These are phyloP conservation scores for Eupithecia pulchellata DNA, from an alignment of 2,888 invertebrate genomes.

Conservation along the genomic window DNA sequence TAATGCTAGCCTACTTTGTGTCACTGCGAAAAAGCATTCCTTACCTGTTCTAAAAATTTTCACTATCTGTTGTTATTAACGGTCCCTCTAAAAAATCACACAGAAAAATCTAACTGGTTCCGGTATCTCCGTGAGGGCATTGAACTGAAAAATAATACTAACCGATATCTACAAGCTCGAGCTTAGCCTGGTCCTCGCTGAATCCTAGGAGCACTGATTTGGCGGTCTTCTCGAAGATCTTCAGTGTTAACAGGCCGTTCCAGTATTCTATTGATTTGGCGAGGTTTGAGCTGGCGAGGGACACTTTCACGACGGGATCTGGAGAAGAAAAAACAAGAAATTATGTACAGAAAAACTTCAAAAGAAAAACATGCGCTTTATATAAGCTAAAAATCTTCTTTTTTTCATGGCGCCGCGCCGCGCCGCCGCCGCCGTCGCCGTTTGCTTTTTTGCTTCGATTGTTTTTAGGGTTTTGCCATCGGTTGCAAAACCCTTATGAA, in stretches of 20 bases:
- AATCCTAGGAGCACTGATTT: slow-evolving; percentile 89
- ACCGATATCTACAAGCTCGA: slow-evolving; percentile 92
- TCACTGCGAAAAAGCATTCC: background rate
- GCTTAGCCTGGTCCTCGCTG: slow-evolving; percentile 88
- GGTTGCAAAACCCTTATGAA: too few species aligned
- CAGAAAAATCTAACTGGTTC: background rate
- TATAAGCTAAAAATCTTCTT: too few species aligned
- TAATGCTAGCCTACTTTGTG: background rate
- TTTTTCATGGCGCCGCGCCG: too few species aligned
- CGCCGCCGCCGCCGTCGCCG: too few species aligned
- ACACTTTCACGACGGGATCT: slow-evolving; percentile 93
- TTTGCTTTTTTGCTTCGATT: too few species aligned
- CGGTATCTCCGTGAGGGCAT: background rate
- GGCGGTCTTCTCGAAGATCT: slow-evolving; percentile 87
- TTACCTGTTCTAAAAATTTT: background rate
- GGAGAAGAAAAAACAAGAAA: slow-evolving; percentile 35
- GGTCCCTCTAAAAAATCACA: background rate
- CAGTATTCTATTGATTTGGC: slow-evolving; percentile 92
- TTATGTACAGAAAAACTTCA: background rate
- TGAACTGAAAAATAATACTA: slow-evolving; percentile 49
- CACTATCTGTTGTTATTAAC: background rate
- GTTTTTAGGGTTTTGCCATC: too few species aligned
- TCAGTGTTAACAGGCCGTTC: slow-evolving; percentile 91
- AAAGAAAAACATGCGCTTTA: too few species aligned
- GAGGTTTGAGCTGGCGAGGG: slow-evolving; percentile 91